Conservation (phyloP, 2,888 invertebrate species). For the Epirrhoe tristata region DNA sequence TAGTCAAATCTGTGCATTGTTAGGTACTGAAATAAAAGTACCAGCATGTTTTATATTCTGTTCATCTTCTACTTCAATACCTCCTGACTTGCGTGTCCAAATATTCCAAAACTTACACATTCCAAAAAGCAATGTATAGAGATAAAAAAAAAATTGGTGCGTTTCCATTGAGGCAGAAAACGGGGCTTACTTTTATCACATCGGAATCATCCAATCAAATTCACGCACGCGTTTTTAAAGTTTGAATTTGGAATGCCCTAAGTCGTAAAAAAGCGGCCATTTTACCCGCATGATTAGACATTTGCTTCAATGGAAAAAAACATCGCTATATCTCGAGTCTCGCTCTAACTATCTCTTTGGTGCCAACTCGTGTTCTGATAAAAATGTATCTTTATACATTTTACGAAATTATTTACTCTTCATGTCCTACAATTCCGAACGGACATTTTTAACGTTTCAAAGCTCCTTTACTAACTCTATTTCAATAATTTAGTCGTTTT, state of each 20-base stretch:
- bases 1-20: constrained; percentile 22
- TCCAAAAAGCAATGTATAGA: constrained; percentile 15
- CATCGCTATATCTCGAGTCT: constrained; percentile 2
- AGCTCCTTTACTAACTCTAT: constrained; percentile 59
- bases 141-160: not conserved
- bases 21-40: not conserved
- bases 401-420: constrained; percentile 1
- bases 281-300: no score
- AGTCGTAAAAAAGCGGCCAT: no score
- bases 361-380: constrained; percentile 27
- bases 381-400: constrained; percentile 10
- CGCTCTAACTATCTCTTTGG: constrained; percentile 20
- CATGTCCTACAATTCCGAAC: constrained; percentile 14
- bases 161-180: not conserved
- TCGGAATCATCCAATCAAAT: not conserved
- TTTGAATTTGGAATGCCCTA: not conserved
- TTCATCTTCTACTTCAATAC: not conserved
- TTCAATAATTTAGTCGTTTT: constrained; percentile 59
- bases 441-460: constrained; percentile 42
- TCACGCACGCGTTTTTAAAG: no score
- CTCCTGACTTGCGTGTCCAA: not conserved
- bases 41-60: not conserved
- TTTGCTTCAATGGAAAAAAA: not conserved
- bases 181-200: not conserved
- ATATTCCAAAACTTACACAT: constrained; percentile 35